A percentile compares a stretch with the other conserved stretches of the same genome.
These are phyloP conservation scores for Dysmachus trigonus DNA, from an alignment of 2,888 invertebrate species.

Conservation along the genomic window DNA sequence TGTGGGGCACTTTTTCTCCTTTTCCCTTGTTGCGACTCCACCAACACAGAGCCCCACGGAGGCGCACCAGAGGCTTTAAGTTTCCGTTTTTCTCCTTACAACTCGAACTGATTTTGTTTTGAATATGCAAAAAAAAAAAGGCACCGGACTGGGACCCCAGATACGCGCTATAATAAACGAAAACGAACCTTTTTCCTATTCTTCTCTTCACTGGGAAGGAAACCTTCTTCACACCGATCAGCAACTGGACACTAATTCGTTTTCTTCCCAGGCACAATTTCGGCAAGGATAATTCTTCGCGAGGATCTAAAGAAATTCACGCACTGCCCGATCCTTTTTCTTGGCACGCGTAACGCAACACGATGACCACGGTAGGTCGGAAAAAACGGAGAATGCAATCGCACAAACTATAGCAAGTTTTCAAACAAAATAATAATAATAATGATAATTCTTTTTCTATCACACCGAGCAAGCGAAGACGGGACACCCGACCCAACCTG, in stretches of 20 bases:
- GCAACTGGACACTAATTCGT: not conserved
- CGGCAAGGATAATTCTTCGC: not conserved
- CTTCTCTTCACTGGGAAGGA: not conserved
- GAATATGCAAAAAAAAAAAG: not conserved
- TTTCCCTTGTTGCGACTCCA: conserved; percentile 4
- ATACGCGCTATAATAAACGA: not conserved
- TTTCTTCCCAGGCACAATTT: not conserved
- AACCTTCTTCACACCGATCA: not conserved
- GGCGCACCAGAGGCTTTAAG: not conserved
- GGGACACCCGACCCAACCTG: not conserved
- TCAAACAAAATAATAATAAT: not conserved
- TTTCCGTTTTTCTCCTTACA: not conserved
- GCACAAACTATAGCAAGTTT: not conserved
- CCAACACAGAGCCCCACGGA: not conserved
- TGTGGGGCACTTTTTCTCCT: not conserved
- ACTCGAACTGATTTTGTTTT: conserved; percentile 18
- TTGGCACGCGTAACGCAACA: not conserved
- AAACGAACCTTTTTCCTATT: not conserved
- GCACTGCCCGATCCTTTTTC: not conserved
- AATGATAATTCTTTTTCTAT: not conserved
- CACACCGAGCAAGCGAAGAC: not conserved
- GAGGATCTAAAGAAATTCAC: too few relatives aligned
- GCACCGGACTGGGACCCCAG: not conserved
- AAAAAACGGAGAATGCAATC: not conserved
- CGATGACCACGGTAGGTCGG: not conserved